phyloP scores from a whole-genome alignment of 2,113 vertebrate genomes.

The Ceyx melanurus region DNA sequence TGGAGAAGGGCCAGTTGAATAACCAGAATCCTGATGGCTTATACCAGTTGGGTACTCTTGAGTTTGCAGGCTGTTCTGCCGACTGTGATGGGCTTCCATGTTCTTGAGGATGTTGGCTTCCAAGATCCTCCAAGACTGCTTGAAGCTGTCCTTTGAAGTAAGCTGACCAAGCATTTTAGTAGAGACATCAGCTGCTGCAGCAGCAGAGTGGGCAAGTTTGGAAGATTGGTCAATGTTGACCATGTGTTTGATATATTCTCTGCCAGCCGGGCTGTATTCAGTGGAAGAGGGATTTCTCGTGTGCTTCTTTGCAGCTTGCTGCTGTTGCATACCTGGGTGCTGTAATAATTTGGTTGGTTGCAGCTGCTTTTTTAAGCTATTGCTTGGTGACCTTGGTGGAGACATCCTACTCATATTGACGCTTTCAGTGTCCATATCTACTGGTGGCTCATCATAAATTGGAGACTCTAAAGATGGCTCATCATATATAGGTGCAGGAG shows the following conservation, averaged over 20 bases:
- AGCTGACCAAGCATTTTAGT: slow-evolving; percentile 63
- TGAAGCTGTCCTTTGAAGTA: slow-evolving; percentile 80
- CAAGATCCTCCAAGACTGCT: slow-evolving; percentile 83
- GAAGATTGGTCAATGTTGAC: slow-evolving; percentile 81
- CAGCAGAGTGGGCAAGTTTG: slow-evolving; percentile 57
- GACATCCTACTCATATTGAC: slow-evolving; percentile 64
- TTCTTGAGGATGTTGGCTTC: slow-evolving; percentile 85
- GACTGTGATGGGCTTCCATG: slow-evolving; percentile 84
- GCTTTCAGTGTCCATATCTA: slow-evolving; percentile 87
- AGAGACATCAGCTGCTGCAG: slow-evolving; percentile 6
- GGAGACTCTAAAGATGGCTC: slow-evolving; percentile 84
- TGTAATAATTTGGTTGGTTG: slow-evolving; percentile 80
- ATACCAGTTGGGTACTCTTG: slow-evolving; percentile 82
- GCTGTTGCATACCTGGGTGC: slow-evolving; percentile 72
- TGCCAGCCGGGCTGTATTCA: slow-evolving; percentile 88
- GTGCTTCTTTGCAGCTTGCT: slow-evolving; percentile 72
- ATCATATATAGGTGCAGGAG: slow-evolving; percentile 82
- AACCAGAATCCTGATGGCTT: slow-evolving; percentile 91
- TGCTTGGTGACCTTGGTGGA: slow-evolving; percentile 75
- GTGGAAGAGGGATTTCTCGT: slow-evolving; percentile 77
- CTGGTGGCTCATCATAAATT: slow-evolving; percentile 88
- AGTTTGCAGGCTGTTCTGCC: slow-evolving; percentile 82
- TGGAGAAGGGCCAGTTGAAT: slow-evolving; percentile 92
- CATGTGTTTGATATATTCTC: slow-evolving; percentile 92
- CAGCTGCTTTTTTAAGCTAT: slow-evolving; percentile 74